Percentiles rank a stretch among this genome's conserved stretches.
Evolutionary conservation across 2,797 vertebrate species (phyloP).

Genomic region (Manis javanica): DNA sequence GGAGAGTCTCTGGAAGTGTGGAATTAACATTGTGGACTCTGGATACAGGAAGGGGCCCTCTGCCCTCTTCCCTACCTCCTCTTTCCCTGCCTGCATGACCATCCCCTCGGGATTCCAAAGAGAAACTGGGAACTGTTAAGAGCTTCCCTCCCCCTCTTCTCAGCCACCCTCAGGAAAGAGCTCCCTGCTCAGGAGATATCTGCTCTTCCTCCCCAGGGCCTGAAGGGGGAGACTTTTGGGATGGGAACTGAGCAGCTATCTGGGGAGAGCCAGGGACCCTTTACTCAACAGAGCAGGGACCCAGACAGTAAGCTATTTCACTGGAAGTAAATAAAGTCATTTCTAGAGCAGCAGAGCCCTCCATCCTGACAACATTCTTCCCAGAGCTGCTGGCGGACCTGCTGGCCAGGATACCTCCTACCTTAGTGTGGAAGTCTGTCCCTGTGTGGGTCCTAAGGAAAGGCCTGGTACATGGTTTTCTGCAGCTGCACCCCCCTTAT

Average conservation of each 20-base stretch:
- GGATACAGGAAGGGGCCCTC: background rate
- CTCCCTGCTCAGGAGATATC: background rate
- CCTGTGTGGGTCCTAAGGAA: background rate
- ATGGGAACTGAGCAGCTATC: background rate
- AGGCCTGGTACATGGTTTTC: background rate
- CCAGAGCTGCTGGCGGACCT: background rate
- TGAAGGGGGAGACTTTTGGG: background rate
- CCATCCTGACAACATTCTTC: background rate
- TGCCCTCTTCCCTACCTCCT: background rate
- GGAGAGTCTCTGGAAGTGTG: background rate
- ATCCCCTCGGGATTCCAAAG: background rate
- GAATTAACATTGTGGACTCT: background rate
- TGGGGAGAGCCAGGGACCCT: background rate
- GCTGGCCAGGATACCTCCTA: slow-evolving; percentile 7
- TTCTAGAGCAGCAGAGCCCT: background rate
- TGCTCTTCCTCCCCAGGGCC: background rate
- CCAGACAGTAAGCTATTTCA: background rate
- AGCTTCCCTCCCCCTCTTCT: background rate
- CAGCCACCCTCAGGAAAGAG: background rate
- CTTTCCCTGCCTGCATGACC: background rate
- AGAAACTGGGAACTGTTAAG: background rate
- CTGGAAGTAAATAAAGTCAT: slow-evolving; percentile 5
- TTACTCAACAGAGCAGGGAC: background rate
- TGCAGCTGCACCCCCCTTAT: background rate
- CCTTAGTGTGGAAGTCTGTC: background rate